phyloP scores from a whole-genome alignment of 1,140 invertebrate species.

The Apocrypta bakeri region DNA sequence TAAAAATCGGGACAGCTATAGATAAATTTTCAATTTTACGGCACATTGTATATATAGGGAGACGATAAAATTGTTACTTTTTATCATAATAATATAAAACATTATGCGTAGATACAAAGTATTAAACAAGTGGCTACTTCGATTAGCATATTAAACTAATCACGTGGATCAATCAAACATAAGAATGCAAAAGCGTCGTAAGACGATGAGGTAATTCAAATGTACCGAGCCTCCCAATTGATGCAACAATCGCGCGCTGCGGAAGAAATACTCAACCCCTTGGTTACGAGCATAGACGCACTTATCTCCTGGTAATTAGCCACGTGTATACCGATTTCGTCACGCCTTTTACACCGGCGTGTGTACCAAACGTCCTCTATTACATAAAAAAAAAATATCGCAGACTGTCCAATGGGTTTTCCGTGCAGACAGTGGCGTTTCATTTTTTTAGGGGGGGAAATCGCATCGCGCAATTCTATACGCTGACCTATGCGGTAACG shows the following conservation, averaged over 20 bases:
- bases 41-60: too few species aligned
- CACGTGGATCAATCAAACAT: neutral
- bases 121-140: too few species aligned
- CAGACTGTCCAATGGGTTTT: neutral
- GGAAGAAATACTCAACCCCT: neutral
- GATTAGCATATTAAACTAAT: neutral
- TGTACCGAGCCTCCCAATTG: neutral
- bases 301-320: neutral
- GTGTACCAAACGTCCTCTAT: neutral
- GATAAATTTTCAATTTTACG: too few species aligned
- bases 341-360: neutral
- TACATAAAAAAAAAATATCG: neutral
- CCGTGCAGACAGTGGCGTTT: too few species aligned
- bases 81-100: too few species aligned
- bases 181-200: neutral
- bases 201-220: neutral
- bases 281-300: neutral
- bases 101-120: too few species aligned
- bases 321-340: neutral
- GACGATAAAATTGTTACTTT: too few species aligned
- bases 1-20: too few species aligned
- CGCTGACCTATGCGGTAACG: constrained; percentile 35
- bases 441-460: neutral
- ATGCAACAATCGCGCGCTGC: too few species aligned
- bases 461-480: neutral